phyloP scores from a whole-genome alignment of 2,113 vertebrate genomes.

The Trichechus manatus region DNA sequence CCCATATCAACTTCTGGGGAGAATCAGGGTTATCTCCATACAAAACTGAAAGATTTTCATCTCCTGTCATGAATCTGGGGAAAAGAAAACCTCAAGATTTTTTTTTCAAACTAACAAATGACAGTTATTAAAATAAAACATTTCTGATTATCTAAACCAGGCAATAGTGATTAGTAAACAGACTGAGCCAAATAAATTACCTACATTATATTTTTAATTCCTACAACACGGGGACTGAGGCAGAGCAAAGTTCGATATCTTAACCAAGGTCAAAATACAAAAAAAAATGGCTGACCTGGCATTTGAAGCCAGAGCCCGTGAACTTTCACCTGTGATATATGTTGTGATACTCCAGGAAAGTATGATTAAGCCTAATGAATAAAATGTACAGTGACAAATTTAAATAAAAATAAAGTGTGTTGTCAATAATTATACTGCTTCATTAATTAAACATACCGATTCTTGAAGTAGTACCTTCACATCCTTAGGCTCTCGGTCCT shows the following conservation, averaged over 20 bases:
- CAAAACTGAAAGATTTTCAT: not conserved
- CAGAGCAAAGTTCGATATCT: not conserved
- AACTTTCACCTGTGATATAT: not conserved
- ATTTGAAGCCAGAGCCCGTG: not conserved
- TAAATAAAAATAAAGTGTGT: not conserved
- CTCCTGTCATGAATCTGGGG: not conserved
- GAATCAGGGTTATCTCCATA: not conserved
- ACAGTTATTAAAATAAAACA: not conserved
- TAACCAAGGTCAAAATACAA: not conserved
- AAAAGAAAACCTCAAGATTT: not conserved
- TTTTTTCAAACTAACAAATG: not conserved
- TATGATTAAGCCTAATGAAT: not conserved
- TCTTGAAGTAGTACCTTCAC: not conserved
- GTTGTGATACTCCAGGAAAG: not conserved
- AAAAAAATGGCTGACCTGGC: not conserved
- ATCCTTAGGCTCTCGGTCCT: not conserved
- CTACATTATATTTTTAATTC: not conserved
- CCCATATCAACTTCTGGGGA: not conserved
- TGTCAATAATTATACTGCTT: not conserved
- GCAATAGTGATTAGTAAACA: not conserved
- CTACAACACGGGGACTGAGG: not conserved
- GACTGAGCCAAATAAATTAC: not conserved
- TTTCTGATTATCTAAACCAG: not conserved
- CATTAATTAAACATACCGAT: not conserved
- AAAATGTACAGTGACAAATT: not conserved